phyloP scores from a whole-genome alignment of 2,888 invertebrate species.

The Ischnura elegans region DNA sequence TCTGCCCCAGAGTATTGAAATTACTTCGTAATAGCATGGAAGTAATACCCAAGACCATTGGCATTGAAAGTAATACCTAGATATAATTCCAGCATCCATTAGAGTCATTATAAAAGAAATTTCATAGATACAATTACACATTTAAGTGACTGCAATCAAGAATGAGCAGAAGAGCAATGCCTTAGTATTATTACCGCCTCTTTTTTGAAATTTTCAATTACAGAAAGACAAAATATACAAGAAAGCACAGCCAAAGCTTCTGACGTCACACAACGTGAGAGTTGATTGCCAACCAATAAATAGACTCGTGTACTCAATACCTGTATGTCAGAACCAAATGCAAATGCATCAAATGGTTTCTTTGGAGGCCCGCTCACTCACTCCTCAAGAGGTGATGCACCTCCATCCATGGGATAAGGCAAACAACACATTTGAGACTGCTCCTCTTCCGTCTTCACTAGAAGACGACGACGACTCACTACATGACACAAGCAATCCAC shows the following conservation, averaged over 20 bases:
- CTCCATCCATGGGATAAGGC: slow-evolving; percentile 58
- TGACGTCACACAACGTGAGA: slow-evolving; percentile 64
- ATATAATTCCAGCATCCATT: slow-evolving; percentile 37
- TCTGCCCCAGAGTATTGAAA: slow-evolving; percentile 27
- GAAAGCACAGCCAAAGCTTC: slow-evolving; percentile 67
- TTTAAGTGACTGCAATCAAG: slow-evolving; percentile 65
- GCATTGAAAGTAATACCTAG: slow-evolving; percentile 53
- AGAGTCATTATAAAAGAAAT: slow-evolving; percentile 55
- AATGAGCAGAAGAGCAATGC: slow-evolving; percentile 67
- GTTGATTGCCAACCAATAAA: slow-evolving; percentile 67
- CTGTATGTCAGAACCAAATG: slow-evolving; percentile 66
- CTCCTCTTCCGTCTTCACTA: slow-evolving; percentile 64
- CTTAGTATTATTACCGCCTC: slow-evolving; percentile 63
- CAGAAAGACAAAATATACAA: slow-evolving; percentile 56
- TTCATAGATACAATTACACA: slow-evolving; percentile 60
- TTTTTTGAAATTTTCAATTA: slow-evolving; percentile 22
- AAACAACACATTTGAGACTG: slow-evolving; percentile 64
- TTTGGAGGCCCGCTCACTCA: slow-evolving; percentile 61
- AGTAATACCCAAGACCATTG: slow-evolving; percentile 54
- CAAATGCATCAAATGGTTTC: no score
- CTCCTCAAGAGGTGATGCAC: slow-evolving; percentile 65
- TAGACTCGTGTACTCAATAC: slow-evolving; percentile 65
- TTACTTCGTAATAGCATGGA: slow-evolving; percentile 41
- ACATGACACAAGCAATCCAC: slow-evolving; percentile 66
- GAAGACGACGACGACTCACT: slow-evolving; percentile 67